Evolutionary conservation across 2,797 vertebrate species (phyloP).

Genomic region (Menidia menidia): DNA sequence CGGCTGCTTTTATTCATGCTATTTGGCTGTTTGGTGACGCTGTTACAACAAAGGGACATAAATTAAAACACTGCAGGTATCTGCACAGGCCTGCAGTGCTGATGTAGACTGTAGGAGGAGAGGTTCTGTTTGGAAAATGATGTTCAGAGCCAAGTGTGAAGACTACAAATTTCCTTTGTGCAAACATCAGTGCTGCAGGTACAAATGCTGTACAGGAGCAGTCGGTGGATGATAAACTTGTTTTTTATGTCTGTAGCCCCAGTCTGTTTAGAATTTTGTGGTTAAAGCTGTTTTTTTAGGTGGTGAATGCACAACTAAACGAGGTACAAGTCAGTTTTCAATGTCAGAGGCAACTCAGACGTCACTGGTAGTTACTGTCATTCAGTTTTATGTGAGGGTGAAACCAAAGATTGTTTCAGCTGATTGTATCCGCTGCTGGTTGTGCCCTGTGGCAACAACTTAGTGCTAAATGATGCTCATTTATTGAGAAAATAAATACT

Average conservation of each 20-base stretch:
- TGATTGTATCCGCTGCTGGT: constrained; percentile 15
- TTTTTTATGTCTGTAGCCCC: not conserved
- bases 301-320: not conserved
- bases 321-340: not conserved
- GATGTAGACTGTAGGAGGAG: no score
- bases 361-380: not conserved
- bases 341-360: not conserved
- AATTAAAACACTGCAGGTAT: no score
- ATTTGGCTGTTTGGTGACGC: no score
- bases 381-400: constrained; percentile 1
- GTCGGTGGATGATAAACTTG: not conserved
- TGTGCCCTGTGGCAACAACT: constrained; percentile 26
- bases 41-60: no score
- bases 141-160: not conserved
- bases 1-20: no score
- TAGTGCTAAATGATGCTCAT: constrained; percentile 34
- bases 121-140: not conserved
- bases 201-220: not conserved
- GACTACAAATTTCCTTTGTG: not conserved
- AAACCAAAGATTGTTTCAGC: not conserved
- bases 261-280: not conserved
- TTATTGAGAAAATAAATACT: constrained; percentile 18
- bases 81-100: no score
- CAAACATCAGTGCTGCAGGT: not conserved
- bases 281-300: not conserved